Base-by-base conservation (phyloP, 1,140 invertebrate genomes). In the Anadara kagoshimensis region DNA sequence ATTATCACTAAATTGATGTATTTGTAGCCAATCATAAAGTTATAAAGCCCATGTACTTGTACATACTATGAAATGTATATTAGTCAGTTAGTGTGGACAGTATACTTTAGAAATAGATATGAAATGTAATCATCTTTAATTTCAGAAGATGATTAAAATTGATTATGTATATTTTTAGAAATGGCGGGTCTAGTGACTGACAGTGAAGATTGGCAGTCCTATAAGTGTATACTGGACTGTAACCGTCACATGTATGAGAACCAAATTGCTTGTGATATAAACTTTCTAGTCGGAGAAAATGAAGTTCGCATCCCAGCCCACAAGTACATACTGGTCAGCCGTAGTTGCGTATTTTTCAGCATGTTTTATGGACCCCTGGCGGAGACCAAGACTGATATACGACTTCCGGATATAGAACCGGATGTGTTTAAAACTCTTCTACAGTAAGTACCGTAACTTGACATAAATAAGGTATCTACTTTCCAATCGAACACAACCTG, bases 271-370 rank as follows among this genome's bases (percentile, higher is more conserved):
- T 77, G 77, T 77, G 67, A 81, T 75, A 76, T 83, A 8, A 51
- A 56, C 22, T 65, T 82, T 49, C 24, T 73, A 14, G 68, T 84
- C 56, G 78, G 67, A 59, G 64, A 65, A 20, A 69, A 92, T 92
- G 81, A 78, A 54, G 59, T 66, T 49, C 88, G 92, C 47, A 93
- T 95, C 73, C 93, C 93, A 5, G 94, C 94, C 1, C 95, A 96
- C 79, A 94, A 94, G 84, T 93, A 95, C 84, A 92, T 95, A 10
- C 85, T 96, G 3, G 93, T 94, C 14, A 93, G 94, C 56, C 93
- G 94, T 11, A 94, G 93, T 86, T 93, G 93, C 4, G 94, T 95
- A 3, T 95, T 95, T 87, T 94, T 95, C 86, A 93, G 94, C 8
- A 95, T 95, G 94, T 95, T 96, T 80, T 94, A 94, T 85, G 93